Conservation (phyloP, 2,797 vertebrate genomes). For the Sternarchorhynchus goeldii region DNA sequence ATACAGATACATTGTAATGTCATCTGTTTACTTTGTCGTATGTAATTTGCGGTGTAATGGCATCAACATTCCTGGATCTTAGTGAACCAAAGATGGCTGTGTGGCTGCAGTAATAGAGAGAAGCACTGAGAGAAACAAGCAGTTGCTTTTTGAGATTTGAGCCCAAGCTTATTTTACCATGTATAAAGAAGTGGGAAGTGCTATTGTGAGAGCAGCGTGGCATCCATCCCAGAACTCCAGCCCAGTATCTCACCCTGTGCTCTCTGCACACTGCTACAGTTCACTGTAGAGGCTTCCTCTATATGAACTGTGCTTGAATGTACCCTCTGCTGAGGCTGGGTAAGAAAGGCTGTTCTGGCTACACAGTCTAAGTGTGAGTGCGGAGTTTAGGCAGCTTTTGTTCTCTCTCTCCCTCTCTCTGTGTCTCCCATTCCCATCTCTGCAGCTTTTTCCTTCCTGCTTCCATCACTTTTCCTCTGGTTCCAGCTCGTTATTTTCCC, state of each 20-base stretch:
- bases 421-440: slow-evolving; percentile 6
- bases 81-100: no score
- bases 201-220: slow-evolving; percentile 3
- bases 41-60: no score
- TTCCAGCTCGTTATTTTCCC: slow-evolving; percentile 12
- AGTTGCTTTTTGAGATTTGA: slow-evolving; percentile 17
- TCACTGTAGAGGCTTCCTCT: slow-evolving; percentile 16
- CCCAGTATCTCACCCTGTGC: slow-evolving; percentile 12
- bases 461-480: background rate
- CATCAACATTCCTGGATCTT: no score
- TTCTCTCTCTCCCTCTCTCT: slow-evolving; percentile 23
- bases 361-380: slow-evolving; percentile 33
- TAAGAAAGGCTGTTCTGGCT: slow-evolving; percentile 20
- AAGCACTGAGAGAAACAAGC: background rate
- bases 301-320: slow-evolving; percentile 24
- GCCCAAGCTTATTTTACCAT: slow-evolving; percentile 10
- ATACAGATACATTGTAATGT: no score
- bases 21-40: no score
- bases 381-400: slow-evolving; percentile 32
- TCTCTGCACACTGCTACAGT: background rate
- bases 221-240: background rate
- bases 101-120: background rate
- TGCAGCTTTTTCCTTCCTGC: background rate
- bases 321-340: slow-evolving; percentile 23
- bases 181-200: background rate